Conservation (phyloP, 2,888 invertebrate species). For the Cryptocephalus moraei region DNA sequence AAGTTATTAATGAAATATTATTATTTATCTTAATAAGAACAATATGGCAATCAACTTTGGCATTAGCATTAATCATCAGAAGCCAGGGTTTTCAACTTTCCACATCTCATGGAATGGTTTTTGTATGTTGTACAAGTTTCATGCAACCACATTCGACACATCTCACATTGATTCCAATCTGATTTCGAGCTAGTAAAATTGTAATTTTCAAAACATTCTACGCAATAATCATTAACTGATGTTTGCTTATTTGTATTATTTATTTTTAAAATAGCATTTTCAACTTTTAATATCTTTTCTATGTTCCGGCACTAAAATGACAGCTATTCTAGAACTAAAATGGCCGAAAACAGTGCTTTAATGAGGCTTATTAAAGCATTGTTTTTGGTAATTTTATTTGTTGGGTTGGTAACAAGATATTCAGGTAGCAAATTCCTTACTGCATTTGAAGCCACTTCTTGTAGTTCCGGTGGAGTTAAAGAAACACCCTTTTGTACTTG, state of each 20-base stretch:
- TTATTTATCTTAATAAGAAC: background rate
- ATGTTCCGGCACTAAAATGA: too few species aligned
- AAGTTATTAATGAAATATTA: background rate
- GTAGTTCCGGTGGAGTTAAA: too few species aligned
- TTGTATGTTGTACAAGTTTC: background rate
- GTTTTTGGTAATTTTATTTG: too few species aligned
- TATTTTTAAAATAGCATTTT: too few species aligned
- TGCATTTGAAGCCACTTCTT: too few species aligned
- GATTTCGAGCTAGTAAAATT: background rate
- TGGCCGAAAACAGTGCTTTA: too few species aligned
- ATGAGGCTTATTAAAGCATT: too few species aligned
- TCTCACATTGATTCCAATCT: background rate
- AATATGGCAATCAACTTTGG: background rate
- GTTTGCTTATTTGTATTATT: too few species aligned
- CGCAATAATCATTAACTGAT: background rate
- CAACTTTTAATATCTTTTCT: background rate
- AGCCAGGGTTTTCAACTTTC: background rate
- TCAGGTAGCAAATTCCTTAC: too few species aligned
- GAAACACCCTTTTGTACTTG: too few species aligned
- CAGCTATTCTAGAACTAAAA: too few species aligned
- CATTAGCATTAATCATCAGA: background rate
- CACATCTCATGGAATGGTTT: background rate
- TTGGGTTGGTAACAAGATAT: too few species aligned
- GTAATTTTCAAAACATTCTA: background rate
- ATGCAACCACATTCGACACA: background rate